Percentiles rank a stretch among this genome's conserved stretches.
Conservation (phyloP, 2,888 invertebrate genomes). For the Steinernema carpocapsae region DNA sequence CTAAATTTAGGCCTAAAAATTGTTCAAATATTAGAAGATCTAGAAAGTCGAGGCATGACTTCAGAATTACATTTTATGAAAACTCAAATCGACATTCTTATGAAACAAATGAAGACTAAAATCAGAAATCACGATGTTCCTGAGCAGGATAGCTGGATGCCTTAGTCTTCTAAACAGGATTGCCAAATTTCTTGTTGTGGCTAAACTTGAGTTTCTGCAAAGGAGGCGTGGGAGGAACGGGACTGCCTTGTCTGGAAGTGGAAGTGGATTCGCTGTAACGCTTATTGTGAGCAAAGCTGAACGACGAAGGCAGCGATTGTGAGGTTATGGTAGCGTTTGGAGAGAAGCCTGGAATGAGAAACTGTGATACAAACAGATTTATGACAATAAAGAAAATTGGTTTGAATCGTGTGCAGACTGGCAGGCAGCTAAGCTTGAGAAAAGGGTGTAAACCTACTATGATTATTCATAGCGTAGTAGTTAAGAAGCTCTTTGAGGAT, state of each 20-base stretch:
- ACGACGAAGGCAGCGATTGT: neutral
- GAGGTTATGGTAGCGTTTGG: constrained; percentile 4
- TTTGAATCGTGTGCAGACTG: too few relatives aligned
- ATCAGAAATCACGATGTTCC: neutral
- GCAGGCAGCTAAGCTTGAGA: too few relatives aligned
- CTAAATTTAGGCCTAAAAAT: neutral
- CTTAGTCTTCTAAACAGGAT: neutral
- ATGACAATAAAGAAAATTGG: too few relatives aligned
- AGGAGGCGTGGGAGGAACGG: neutral
- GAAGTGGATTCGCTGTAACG: neutral
- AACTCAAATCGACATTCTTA: neutral
- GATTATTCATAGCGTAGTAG: constrained; percentile 17
- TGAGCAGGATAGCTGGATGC: constrained; percentile 13
- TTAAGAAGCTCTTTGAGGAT: constrained; percentile 16
- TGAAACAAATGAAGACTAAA: neutral
- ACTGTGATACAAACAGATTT: too few relatives aligned
- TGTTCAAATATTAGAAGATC: neutral
- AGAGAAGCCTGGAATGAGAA: neutral
- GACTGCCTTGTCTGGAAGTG: too few relatives aligned
- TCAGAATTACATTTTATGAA: neutral
- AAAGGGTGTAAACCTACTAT: too few relatives aligned
- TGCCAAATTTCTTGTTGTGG: constrained; percentile 2
- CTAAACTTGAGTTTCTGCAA: neutral
- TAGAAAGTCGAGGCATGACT: neutral
- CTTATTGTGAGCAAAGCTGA: neutral